A percentile compares a stretch with the other conserved stretches of the same genome.
Evolutionary conservation across 2,888 invertebrate genomes (phyloP).

Genomic region (Scrobipalpa atriplicella): DNA sequence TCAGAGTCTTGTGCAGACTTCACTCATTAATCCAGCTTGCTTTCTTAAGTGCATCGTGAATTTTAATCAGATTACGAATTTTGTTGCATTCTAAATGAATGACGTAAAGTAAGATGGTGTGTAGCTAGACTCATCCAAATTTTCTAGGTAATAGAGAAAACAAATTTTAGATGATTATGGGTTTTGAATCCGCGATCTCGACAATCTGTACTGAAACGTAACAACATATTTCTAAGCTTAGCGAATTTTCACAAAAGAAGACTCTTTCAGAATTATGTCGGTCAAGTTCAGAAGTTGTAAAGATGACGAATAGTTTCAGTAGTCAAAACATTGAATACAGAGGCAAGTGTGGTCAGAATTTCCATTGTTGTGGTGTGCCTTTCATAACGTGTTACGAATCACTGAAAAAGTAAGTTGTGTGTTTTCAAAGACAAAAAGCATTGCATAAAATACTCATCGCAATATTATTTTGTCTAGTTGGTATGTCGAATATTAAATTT

Average conservation of each 20-base stretch:
- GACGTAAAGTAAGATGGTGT: too few relatives aligned
- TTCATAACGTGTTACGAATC: background rate
- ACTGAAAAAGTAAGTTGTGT: background rate
- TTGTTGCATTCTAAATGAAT: background rate
- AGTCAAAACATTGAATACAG: background rate
- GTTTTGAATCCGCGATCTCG: too few relatives aligned
- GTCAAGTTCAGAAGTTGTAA: slow-evolving; percentile 15
- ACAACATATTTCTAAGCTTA: background rate
- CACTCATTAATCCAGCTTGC: slow-evolving; percentile 10
- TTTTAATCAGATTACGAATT: slow-evolving; percentile 6
- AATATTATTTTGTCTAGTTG: background rate
- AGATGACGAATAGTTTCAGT: background rate
- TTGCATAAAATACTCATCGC: background rate
- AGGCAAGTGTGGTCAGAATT: background rate
- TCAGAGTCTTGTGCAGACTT: slow-evolving; percentile 5
- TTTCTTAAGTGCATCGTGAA: slow-evolving; percentile 23
- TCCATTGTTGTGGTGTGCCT: background rate
- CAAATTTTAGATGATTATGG: too few relatives aligned
- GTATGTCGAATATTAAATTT: background rate
- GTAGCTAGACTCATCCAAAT: too few relatives aligned
- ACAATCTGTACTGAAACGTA: too few relatives aligned
- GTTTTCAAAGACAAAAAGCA: background rate
- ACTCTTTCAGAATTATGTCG: background rate
- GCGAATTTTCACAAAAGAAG: background rate
- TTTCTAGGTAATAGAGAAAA: too few relatives aligned